These are phyloP conservation scores for Sarcophaga variegata DNA, from an alignment of 2,888 invertebrate genomes.

Conservation along the genomic window DNA sequence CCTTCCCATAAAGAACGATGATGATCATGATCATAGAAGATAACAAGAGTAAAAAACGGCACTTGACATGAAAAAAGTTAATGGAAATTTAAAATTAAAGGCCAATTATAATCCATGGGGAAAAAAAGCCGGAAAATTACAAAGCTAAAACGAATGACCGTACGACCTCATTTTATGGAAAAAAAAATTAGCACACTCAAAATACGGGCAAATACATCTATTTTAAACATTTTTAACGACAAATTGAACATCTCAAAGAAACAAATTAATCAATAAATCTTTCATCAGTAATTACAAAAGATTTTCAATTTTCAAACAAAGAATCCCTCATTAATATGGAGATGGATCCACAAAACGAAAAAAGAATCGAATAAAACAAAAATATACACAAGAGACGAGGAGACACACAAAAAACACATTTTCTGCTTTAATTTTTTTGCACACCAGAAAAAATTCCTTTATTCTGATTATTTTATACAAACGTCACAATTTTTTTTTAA, in stretches of 20 bases:
- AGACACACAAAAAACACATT: slow-evolving; percentile 60
- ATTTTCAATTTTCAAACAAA: slow-evolving; percentile 9
- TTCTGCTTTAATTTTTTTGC: slow-evolving; percentile 35
- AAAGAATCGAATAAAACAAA: slow-evolving; percentile 27
- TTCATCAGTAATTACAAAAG: not conserved
- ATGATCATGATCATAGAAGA: slow-evolving; percentile 33
- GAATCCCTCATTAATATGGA: not conserved
- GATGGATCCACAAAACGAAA: not conserved
- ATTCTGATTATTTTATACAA: slow-evolving; percentile 35
- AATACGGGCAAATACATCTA: not conserved
- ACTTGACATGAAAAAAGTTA: not conserved
- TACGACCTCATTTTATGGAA: slow-evolving; percentile 13
- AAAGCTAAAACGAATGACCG: not conserved
- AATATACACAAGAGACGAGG: slow-evolving; percentile 26
- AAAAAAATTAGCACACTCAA: not conserved
- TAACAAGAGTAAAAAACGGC: not conserved
- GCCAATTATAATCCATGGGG: not conserved
- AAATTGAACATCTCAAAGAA: not conserved
- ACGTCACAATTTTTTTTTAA: not conserved
- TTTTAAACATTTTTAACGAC: not conserved
- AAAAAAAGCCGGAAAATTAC: slow-evolving; percentile 36
- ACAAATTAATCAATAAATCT: slow-evolving; percentile 1
- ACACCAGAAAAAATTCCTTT: slow-evolving; percentile 30
- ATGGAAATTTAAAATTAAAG: slow-evolving; percentile 9
- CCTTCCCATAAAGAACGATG: slow-evolving; percentile 47